Conservation (phyloP, 2,113 vertebrate species). For the Neogobius melanostomus region DNA sequence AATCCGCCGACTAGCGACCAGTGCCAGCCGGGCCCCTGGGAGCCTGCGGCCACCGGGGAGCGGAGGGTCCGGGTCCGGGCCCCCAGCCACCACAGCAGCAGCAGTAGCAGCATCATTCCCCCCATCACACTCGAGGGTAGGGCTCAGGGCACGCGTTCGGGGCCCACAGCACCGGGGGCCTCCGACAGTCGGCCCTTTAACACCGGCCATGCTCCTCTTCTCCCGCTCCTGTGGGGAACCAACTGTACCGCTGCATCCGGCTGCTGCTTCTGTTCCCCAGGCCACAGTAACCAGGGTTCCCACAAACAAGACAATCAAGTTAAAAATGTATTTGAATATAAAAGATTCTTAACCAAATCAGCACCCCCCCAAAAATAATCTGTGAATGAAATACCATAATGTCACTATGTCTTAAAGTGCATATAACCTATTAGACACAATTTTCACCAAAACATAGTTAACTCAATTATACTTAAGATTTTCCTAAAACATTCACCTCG, state of each 20-base stretch:
- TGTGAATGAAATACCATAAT: too few relatives aligned
- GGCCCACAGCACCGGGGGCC: slow-evolving; percentile 81
- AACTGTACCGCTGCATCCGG: slow-evolving; percentile 43
- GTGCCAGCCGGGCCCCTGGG: slow-evolving; percentile 77
- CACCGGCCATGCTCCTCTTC: slow-evolving; percentile 57
- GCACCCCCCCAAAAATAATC: too few relatives aligned
- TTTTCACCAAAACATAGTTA: too few relatives aligned
- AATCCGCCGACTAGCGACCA: slow-evolving; percentile 85
- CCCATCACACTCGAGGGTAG: slow-evolving; percentile 97
- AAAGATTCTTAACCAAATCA: too few relatives aligned
- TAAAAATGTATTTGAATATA: not conserved
- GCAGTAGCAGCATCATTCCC: slow-evolving; percentile 81
- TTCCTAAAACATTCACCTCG: too few relatives aligned
- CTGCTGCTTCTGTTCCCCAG: slow-evolving; percentile 64
- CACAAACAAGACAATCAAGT: not conserved
- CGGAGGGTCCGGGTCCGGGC: slow-evolving; percentile 87
- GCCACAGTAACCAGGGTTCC: slow-evolving; percentile 47
- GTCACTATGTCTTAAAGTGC: too few relatives aligned
- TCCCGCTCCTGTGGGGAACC: slow-evolving; percentile 61
- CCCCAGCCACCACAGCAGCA: slow-evolving; percentile 76
- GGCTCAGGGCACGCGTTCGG: slow-evolving; percentile 81
- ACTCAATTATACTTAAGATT: too few relatives aligned
- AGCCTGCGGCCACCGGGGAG: slow-evolving; percentile 86
- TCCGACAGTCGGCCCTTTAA: slow-evolving; percentile 74
- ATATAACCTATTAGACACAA: too few relatives aligned